phyloP scores from a whole-genome alignment of 2,797 vertebrate species.

The Clarias pachynema region DNA sequence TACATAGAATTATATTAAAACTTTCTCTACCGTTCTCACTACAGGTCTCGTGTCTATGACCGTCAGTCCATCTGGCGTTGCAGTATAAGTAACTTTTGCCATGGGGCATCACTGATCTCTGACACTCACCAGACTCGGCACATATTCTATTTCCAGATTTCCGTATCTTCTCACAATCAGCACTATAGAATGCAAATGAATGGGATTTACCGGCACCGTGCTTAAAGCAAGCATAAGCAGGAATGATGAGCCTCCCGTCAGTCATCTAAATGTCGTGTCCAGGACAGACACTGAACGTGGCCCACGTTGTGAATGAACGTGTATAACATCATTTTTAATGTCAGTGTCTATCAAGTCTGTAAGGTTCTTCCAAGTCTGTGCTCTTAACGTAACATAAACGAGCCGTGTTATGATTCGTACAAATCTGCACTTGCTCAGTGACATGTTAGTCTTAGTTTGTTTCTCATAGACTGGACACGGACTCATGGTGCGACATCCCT shows the following conservation, averaged over 20 bases:
- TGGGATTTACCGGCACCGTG: conserved; percentile 67
- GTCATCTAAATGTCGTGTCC: conserved; percentile 87
- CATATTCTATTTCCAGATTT: conserved; percentile 28
- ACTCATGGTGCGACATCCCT: conserved; percentile 86
- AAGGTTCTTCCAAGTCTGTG: conserved; percentile 73
- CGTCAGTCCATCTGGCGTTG: conserved; percentile 73
- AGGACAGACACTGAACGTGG: conserved; percentile 89
- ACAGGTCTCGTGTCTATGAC: conserved; percentile 79
- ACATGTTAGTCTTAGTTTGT: conserved; percentile 64
- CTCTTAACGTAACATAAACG: conserved; percentile 84
- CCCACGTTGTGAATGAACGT: too few relatives aligned
- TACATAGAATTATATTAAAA: conserved; percentile 71
- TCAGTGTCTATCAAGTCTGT: conserved; percentile 79
- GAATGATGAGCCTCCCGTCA: conserved; percentile 82
- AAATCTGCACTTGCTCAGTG: conserved; percentile 76
- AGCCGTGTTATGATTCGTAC: conserved; percentile 74
- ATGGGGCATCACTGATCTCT: not conserved
- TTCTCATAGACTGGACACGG: conserved; percentile 88
- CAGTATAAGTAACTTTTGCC: conserved; percentile 80
- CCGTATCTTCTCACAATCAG: conserved; percentile 83
- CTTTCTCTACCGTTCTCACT: conserved; percentile 72
- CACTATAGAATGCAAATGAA: conserved; percentile 84
- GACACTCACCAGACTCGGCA: not conserved
- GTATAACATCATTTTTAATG: conserved; percentile 46
- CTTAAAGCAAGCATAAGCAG: conserved; percentile 78